These are phyloP conservation scores for Limnothrissa miodon DNA, from an alignment of 2,113 vertebrate genomes.

Conservation along the genomic window DNA sequence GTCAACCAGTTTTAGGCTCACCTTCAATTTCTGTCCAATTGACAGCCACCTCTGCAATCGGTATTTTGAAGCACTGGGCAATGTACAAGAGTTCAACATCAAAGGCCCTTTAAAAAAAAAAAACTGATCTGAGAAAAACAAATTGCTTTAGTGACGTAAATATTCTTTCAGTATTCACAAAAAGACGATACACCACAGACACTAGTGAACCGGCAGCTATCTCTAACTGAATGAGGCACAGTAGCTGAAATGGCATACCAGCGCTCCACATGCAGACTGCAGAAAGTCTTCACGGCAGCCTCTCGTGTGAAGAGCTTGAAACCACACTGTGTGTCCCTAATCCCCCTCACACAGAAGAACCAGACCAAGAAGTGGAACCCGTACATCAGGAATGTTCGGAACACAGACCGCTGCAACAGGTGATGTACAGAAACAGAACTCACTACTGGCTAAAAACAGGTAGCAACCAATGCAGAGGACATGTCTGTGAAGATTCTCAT, in stretches of 20 bases:
- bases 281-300: slow-evolving; percentile 86
- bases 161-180: not conserved
- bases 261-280: slow-evolving; percentile 87
- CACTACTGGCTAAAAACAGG: not conserved
- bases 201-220: no score
- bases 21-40: slow-evolving; percentile 99
- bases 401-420: slow-evolving; percentile 82
- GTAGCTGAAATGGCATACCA: slow-evolving; percentile 73
- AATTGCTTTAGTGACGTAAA: not conserved
- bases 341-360: slow-evolving; percentile 92
- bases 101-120: slow-evolving; percentile 81
- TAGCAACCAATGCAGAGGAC: not conserved
- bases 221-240: no score
- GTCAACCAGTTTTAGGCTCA: slow-evolving; percentile 48
- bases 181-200: no score
- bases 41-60: slow-evolving; percentile 92
- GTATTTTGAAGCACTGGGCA: slow-evolving; percentile 87
- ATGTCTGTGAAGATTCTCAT: no score
- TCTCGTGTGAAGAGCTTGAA: slow-evolving; percentile 94
- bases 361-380: slow-evolving; percentile 98
- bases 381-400: slow-evolving; percentile 92
- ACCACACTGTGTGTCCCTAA: slow-evolving; percentile 92
- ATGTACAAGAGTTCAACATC: slow-evolving; percentile 96
- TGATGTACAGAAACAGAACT: not conserved
- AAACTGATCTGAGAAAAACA: not conserved